Evolutionary conservation across 2,113 vertebrate species (phyloP).

Genomic region (Panthera leo): DNA sequence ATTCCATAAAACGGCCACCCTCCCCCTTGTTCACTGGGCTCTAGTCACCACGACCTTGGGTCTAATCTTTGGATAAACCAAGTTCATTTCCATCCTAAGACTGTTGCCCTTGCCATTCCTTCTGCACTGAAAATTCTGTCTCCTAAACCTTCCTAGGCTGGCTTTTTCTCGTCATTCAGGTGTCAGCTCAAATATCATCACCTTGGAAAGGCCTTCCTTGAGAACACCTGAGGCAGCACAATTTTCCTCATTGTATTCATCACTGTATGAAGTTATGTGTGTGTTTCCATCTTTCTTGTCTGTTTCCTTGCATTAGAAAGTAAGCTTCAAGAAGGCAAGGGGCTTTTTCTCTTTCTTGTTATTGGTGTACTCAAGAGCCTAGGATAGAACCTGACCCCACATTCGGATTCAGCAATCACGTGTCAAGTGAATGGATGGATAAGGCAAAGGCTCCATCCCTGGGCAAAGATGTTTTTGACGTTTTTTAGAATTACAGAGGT

Average conservation of each 20-base stretch:
- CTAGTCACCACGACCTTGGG: background rate
- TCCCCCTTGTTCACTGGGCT: background rate
- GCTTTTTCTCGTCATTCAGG: background rate
- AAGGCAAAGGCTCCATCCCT: background rate
- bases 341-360: background rate
- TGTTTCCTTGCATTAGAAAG: slow-evolving; percentile 25
- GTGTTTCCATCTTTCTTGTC: background rate
- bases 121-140: background rate
- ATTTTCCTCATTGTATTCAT: background rate
- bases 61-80: slow-evolving; percentile 9
- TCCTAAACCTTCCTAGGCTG: background rate
- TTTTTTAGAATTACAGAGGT: background rate
- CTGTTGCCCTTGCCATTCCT: background rate
- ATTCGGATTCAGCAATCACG: background rate
- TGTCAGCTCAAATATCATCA: background rate
- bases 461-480: background rate
- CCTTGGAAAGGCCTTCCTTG: background rate
- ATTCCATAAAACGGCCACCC: background rate
- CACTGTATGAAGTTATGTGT: background rate
- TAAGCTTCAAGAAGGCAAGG: background rate
- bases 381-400: slow-evolving; percentile 9
- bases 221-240: background rate
- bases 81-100: slow-evolving; percentile 10
- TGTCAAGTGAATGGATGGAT: background rate
- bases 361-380: background rate